Conservation (phyloP, 2,113 vertebrate genomes). For the Perccottus glenii region DNA sequence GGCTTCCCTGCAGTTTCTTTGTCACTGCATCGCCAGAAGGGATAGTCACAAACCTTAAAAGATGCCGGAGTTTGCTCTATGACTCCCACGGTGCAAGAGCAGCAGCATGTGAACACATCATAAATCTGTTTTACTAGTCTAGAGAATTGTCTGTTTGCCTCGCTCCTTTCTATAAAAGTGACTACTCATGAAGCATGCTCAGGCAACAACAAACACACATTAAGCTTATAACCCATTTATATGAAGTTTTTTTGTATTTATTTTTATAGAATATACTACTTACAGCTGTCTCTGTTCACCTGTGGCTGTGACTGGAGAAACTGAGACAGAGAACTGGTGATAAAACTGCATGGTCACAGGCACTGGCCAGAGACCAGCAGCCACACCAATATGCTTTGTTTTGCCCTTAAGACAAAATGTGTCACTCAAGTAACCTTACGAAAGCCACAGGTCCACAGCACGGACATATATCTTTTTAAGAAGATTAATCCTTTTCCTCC, state of each 20-base stretch:
- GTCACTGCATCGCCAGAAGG: slow-evolving; percentile 10
- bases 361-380: not conserved
- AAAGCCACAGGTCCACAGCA: not conserved
- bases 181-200: slow-evolving; percentile 13
- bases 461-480: not conserved
- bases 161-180: slow-evolving; percentile 15
- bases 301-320: not conserved
- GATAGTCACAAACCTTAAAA: slow-evolving; percentile 15
- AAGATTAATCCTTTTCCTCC: not conserved
- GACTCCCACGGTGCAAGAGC: slow-evolving; percentile 19
- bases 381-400: not conserved
- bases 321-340: not conserved
- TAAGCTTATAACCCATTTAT: slow-evolving; percentile 13
- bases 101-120: slow-evolving; percentile 17
- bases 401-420: not conserved
- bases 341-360: not conserved
- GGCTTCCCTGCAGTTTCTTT: slow-evolving; percentile 6
- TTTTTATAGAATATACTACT: not conserved
- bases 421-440: not conserved
- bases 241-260: not conserved
- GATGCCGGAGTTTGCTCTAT: slow-evolving; percentile 27
- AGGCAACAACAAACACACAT: slow-evolving; percentile 26
- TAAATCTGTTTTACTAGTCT: slow-evolving; percentile 52
- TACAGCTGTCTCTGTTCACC: not conserved
- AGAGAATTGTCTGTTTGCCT: slow-evolving; percentile 31